Evolutionary conservation across 1,140 invertebrate species (phyloP), one percentile per base, ranked within the genome.

Genomic region (Leptopilina clavipes): DNA sequence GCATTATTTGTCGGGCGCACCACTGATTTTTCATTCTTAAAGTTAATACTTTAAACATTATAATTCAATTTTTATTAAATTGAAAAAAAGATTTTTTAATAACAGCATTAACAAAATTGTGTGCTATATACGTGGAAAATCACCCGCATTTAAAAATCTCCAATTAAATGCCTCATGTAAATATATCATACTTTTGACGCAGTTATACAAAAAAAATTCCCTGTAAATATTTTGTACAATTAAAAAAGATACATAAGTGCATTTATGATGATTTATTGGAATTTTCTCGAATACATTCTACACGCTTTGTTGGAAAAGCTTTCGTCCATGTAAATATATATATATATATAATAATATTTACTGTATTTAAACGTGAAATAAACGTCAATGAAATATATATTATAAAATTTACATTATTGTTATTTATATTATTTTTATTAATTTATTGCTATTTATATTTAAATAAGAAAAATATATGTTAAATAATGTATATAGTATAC

Each of bases 181-280:
- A 48, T 48, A 48, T 48, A 48, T 48, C n/a, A 31, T 31, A 31
- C 25, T 48, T 14, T 48, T 11, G 45, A 48, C 14, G 45, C 56
- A 25, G 12, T 8, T 59, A 25, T 22, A 59, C 56, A 25, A 3
- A 25, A 22, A 59, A 22, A 59, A 25, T 59, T 1, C 11, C 12
- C 56, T 17, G 37, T 65, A 44, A 71, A 54, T 72, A 73, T 54
- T 48, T 74, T 59, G n/a, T 44, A 6, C 19, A 43, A 43, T 76
- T 8, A 14, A 17, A 70, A 25, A 52, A 54, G 70, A 71, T 73
- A 73, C 52, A 25, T 73, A 12, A 1, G n/a, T 12, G 18, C 22
- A 59, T 11, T 59, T 17, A 59, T 3, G 22, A 11, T 22, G 18
- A 8, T 59, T 10, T 59, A 19, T 59, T 12, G 0, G 25, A 59